A percentile compares a stretch with the other conserved stretches of the same genome.
These are phyloP conservation scores for Clamator glandarius DNA, from an alignment of 2,797 vertebrate genomes.

Conservation along the genomic window DNA sequence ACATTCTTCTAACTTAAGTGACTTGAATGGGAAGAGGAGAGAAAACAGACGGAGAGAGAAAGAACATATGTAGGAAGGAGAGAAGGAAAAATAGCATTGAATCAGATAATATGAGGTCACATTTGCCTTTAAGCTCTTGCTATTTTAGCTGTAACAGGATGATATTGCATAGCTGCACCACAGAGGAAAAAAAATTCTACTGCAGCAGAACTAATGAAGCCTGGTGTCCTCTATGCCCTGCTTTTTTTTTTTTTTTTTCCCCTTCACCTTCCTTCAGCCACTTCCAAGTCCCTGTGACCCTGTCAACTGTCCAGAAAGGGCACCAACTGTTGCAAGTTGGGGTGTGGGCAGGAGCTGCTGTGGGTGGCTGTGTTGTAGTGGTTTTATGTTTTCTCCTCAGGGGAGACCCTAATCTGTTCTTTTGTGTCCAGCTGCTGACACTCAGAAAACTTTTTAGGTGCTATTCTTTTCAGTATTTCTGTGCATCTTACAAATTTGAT, in stretches of 20 bases:
- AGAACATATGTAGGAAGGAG: slow-evolving; percentile 59
- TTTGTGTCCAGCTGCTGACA: not conserved
- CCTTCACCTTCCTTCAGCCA: not conserved
- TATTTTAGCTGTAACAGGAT: not conserved
- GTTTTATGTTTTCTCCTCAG: too few relatives aligned
- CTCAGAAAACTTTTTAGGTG: not conserved
- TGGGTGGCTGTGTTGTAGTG: not conserved
- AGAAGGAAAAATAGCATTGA: slow-evolving; percentile 34
- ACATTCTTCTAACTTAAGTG: not conserved
- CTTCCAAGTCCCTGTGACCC: not conserved
- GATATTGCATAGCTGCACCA: slow-evolving; percentile 9
- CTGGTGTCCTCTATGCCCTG: not conserved
- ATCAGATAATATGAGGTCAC: slow-evolving; percentile 51
- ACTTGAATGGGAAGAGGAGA: slow-evolving; percentile 28
- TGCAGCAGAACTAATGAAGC: slow-evolving; percentile 19
- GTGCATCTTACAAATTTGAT: not conserved
- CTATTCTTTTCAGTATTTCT: not conserved
- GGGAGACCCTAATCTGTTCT: not conserved
- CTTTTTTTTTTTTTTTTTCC: not conserved
- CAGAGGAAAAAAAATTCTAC: not conserved
- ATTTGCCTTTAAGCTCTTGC: slow-evolving; percentile 60
- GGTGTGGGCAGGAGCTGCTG: not conserved
- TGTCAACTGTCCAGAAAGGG: not conserved
- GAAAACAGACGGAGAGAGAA: slow-evolving; percentile 36
- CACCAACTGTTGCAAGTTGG: not conserved